phyloP scores from a whole-genome alignment of 2,888 invertebrate species.

The Andrena bucephala region DNA sequence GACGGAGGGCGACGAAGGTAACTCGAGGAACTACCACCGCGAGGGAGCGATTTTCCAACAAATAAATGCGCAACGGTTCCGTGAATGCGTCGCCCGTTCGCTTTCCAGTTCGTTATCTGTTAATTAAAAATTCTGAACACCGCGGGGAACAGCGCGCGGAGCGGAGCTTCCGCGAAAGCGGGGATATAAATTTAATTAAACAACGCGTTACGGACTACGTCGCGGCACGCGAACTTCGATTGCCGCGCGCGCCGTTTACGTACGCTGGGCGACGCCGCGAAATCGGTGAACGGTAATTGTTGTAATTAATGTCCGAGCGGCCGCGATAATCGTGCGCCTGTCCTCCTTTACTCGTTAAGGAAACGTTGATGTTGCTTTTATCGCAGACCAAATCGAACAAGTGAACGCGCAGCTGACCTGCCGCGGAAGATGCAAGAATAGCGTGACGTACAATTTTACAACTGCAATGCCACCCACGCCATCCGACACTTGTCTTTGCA shows the following conservation, averaged over 20 bases:
- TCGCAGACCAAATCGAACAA: conserved; percentile 81
- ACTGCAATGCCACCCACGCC: conserved; percentile 56
- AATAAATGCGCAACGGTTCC: no score
- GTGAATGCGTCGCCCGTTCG: neutral
- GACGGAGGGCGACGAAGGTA: conserved; percentile 71
- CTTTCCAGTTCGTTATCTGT: conserved; percentile 4
- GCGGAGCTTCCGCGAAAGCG: neutral
- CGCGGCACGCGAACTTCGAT: neutral
- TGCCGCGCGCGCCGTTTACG: neutral
- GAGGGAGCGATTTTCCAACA: neutral
- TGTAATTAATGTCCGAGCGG: neutral
- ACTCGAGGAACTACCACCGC: neutral
- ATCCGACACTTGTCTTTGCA: conserved; percentile 87
- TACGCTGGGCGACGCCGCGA: neutral
- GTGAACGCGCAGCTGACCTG: conserved; percentile 81
- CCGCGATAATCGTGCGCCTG: no score
- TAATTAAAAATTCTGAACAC: conserved; percentile 17
- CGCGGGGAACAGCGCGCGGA: neutral
- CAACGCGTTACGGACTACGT: neutral
- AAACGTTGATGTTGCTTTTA: conserved; percentile 16
- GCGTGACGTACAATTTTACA: conserved; percentile 52
- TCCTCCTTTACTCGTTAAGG: neutral
- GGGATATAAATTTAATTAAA: conserved; percentile 4
- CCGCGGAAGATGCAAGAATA: conserved; percentile 78
- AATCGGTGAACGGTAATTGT: neutral